Percentiles rank a stretch among this genome's conserved stretches.
Conservation (phyloP, 2,797 vertebrate species). For the Parauchenoglanis ngamensis region DNA sequence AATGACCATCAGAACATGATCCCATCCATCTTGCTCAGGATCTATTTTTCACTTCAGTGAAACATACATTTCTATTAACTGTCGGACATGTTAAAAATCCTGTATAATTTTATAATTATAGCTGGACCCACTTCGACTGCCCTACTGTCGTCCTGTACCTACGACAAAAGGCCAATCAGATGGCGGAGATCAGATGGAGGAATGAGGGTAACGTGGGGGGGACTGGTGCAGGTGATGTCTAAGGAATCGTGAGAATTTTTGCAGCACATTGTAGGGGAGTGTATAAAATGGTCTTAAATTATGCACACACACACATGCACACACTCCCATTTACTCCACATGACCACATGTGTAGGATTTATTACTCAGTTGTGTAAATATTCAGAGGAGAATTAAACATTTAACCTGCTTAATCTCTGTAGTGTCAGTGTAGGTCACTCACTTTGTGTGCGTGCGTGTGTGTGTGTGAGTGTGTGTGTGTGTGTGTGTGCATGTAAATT, state of each 20-base stretch:
- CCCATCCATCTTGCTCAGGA: background rate
- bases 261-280: slow-evolving; percentile 27
- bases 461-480: slow-evolving; percentile 11
- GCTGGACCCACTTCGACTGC: background rate
- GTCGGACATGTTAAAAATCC: background rate
- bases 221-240: slow-evolving; percentile 24
- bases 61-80: background rate
- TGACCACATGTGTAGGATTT: slow-evolving; percentile 21
- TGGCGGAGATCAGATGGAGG: background rate
- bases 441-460: background rate
- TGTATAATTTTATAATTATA: background rate
- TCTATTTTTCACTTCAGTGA: background rate
- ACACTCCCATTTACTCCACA: slow-evolving; percentile 1
- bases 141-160: background rate
- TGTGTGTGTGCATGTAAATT: slow-evolving; percentile 12
- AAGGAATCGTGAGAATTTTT: slow-evolving; percentile 47
- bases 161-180: background rate
- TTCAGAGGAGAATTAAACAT: slow-evolving; percentile 16
- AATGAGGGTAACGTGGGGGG: background rate
- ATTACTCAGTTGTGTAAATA: background rate
- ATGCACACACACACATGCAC: background rate
- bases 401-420: slow-evolving; percentile 13
- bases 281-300: background rate
- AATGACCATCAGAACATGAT: background rate
- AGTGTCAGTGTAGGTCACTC: slow-evolving; percentile 8